phyloP scores from a whole-genome alignment of 2,797 vertebrate species.

The Halcyon smyrnensis region DNA sequence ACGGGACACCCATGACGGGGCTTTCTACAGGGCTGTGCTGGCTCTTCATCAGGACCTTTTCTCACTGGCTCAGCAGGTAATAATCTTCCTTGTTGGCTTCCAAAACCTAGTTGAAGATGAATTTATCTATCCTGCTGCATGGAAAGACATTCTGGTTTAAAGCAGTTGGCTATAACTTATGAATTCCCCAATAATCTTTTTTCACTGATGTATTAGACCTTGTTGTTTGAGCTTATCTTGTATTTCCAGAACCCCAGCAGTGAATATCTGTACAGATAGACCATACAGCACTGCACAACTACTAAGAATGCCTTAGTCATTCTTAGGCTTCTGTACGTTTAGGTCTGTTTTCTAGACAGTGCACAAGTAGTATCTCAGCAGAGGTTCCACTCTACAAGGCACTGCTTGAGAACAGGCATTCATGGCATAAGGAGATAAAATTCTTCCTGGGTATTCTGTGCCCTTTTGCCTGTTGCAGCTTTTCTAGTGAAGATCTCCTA shows the following conservation, averaged over 20 bases:
- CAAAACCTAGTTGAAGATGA: not conserved
- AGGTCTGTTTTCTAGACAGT: not conserved
- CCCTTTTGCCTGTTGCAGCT: not conserved
- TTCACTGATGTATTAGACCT: not conserved
- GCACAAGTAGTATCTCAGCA: not conserved
- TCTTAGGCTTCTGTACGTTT: not conserved
- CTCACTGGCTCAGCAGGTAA: conserved; percentile 96
- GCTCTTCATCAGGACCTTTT: conserved; percentile 97
- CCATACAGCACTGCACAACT: no score
- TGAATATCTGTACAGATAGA: not conserved
- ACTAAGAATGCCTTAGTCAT: not conserved
- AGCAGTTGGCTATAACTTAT: not conserved
- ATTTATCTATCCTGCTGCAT: not conserved
- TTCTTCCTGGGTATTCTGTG: not conserved
- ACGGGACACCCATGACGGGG: conserved; percentile 95
- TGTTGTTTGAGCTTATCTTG: not conserved
- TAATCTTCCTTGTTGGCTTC: not conserved
- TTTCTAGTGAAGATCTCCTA: not conserved
- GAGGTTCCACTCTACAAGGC: not conserved
- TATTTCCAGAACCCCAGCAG: not conserved
- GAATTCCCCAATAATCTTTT: not conserved
- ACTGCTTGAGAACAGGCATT: not conserved
- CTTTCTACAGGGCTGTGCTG: conserved; percentile 96
- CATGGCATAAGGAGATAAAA: not conserved
- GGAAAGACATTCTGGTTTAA: not conserved